Conservation (phyloP, 2,113 vertebrate genomes). For the Bungarus multicinctus region DNA sequence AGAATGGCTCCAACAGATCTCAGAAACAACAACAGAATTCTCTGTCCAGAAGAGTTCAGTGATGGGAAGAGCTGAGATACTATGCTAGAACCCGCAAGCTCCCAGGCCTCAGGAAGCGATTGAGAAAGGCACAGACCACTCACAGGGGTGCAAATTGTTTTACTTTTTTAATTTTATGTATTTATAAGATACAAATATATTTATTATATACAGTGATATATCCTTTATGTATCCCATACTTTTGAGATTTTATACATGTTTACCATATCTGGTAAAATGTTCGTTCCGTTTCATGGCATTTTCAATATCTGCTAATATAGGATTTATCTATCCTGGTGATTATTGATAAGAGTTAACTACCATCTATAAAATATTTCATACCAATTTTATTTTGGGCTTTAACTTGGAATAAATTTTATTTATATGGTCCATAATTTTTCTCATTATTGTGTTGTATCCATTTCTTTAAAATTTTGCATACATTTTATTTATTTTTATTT, state of each 20-base stretch:
- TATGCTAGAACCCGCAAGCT: background rate
- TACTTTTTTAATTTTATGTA: background rate
- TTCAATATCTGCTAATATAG: background rate
- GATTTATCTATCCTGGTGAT: background rate
- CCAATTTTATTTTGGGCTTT: background rate
- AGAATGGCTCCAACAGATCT: too few relatives aligned
- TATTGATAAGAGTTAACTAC: background rate
- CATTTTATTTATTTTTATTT: background rate
- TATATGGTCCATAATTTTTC: background rate
- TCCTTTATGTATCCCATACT: background rate
- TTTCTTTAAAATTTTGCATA: background rate
- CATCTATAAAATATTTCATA: background rate
- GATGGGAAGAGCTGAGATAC: too few relatives aligned
- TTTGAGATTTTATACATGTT: background rate
- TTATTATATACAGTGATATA: background rate
- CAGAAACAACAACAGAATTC: too few relatives aligned
- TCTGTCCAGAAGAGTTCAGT: too few relatives aligned
- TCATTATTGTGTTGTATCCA: background rate
- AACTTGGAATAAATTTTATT: background rate
- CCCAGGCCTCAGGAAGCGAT: background rate
- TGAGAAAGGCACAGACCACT: background rate
- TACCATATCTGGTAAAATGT: background rate
- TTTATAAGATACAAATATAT: background rate
- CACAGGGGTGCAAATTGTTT: too few relatives aligned
- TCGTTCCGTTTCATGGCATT: background rate